These are phyloP conservation scores for Caenorhabditis japonica DNA, from an alignment of 2,888 invertebrate species.

Conservation along the genomic window DNA sequence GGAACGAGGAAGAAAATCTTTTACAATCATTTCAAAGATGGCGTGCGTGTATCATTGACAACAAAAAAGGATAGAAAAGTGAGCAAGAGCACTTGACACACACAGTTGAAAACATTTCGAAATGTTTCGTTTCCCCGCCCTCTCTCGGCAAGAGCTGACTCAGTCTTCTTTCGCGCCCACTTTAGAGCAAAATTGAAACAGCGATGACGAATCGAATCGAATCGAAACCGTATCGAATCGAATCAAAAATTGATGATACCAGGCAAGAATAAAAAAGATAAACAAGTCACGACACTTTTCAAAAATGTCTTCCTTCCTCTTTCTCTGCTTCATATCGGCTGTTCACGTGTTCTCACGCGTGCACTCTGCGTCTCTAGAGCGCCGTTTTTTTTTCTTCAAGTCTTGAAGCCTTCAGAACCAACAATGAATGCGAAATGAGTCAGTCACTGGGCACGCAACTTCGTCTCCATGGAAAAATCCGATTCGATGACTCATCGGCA, in stretches of 20 bases:
- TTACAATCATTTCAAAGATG: no score
- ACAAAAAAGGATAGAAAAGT: no score
- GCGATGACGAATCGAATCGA: constrained; percentile 1
- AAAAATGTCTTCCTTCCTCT: constrained; percentile 7
- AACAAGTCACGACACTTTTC: constrained; percentile 3
- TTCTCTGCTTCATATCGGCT: constrained; percentile 9
- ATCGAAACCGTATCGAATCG: no score
- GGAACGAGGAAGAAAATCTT: no score
- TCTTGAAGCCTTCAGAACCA: constrained; percentile 6
- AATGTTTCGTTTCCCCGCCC: constrained; percentile 26
- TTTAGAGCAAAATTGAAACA: background rate
- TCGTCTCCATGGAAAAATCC: no score
- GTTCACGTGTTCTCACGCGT: constrained; percentile 14
- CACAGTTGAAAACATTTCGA: constrained; percentile 44
- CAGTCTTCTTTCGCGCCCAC: constrained; percentile 10
- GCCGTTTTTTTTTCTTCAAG: background rate
- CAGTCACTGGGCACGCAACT: background rate
- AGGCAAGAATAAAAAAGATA: background rate
- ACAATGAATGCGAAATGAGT: constrained; percentile 34
- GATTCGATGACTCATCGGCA: no score
- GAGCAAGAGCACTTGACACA: constrained; percentile 11
- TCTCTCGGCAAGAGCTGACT: constrained; percentile 14
- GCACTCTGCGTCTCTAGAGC: constrained; percentile 1
- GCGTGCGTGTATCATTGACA: no score
- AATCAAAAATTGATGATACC: background rate